These are phyloP conservation scores for Paratilapia polleni DNA, from an alignment of 2,113 vertebrate species.

Conservation along the genomic window DNA sequence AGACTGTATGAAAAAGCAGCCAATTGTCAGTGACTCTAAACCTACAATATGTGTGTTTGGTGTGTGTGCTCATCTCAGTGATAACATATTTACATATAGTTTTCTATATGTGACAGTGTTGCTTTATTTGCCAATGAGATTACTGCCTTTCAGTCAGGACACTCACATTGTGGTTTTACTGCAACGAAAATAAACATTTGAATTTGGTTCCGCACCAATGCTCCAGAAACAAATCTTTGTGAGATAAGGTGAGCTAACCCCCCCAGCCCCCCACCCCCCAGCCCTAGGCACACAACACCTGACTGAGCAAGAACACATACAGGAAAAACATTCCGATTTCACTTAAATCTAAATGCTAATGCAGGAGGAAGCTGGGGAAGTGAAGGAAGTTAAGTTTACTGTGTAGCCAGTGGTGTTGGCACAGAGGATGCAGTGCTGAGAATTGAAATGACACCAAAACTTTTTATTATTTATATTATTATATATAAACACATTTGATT, in stretches of 20 bases:
- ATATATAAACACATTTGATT: not conserved
- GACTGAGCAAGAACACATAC: constrained; percentile 17
- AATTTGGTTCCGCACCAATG: constrained; percentile 28
- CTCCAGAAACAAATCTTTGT: constrained; percentile 33
- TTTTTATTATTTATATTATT: not conserved
- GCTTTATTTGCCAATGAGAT: not conserved
- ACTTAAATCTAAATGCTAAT: constrained; percentile 65
- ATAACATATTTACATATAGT: not conserved
- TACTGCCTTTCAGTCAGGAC: not conserved
- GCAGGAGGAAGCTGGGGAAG: not conserved
- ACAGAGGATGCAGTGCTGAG: not conserved
- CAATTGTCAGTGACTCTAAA: not conserved
- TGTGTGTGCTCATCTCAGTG: not conserved
- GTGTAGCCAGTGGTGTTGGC: not conserved
- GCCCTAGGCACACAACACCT: constrained; percentile 27
- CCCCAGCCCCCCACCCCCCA: constrained; percentile 11
- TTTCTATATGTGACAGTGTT: not conserved
- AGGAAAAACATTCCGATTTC: constrained; percentile 24
- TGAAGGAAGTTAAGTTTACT: not conserved
- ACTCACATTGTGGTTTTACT: not conserved
- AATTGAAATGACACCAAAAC: constrained; percentile 2
- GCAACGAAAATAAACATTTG: constrained; percentile 24
- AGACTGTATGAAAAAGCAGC: not conserved
- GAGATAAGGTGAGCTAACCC: constrained; percentile 7
- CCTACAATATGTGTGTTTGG: not conserved